Base-by-base conservation (phyloP, 2,888 invertebrate genomes). In the Ectobius pallidus region DNA sequence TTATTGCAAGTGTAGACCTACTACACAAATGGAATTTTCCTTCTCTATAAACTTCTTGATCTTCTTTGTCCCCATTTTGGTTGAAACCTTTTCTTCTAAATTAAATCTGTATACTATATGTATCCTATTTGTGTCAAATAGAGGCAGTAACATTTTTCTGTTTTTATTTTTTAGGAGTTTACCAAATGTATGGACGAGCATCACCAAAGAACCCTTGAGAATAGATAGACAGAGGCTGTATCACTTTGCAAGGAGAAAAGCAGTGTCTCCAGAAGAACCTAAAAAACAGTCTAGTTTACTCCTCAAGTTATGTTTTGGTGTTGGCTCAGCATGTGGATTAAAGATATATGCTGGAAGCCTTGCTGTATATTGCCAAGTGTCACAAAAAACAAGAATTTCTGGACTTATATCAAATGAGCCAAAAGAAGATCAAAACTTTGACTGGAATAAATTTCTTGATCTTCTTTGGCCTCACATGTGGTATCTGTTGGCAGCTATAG, bases 381-480 rank as follows among this genome's bases (percentile, higher is more conserved):
- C 42, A 1, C 44, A 65, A n/a, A 65, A 25, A 25, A 44, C 65
- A 27, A 65, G 65, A 46, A n/a, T 65, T n/a, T 18, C 65, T 27
- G 65, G 46, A 46, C 30, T 65, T n/a, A 65, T 42, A 30, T 65
- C 4, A 34, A 46, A 65, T n/a, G 65, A 30, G 18, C 30, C n/a
- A 44, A 44, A 34, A n/a, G 14, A 22, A 18, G 82, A 83, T n/a
- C 80, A 81, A 3, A 86, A 87, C 75, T 95, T 96, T 84, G 92
- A 94, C 80, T 96, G 95, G 95, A 85, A 82, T 22, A 88, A 87
- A 74, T 89, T 96, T 75, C 88, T 91, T 82, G 80, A 84, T 16
- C 91, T 96, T 80, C 82, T 96, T 1, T 85, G 87, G 79, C 93
- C 94, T 27, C 92, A 95, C 81, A 84, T 92, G 74, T 91, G 90